A percentile compares a stretch with the other conserved stretches of the same genome.
Evolutionary conservation across 2,888 invertebrate species (phyloP).

Genomic region (Volucella inflata): DNA sequence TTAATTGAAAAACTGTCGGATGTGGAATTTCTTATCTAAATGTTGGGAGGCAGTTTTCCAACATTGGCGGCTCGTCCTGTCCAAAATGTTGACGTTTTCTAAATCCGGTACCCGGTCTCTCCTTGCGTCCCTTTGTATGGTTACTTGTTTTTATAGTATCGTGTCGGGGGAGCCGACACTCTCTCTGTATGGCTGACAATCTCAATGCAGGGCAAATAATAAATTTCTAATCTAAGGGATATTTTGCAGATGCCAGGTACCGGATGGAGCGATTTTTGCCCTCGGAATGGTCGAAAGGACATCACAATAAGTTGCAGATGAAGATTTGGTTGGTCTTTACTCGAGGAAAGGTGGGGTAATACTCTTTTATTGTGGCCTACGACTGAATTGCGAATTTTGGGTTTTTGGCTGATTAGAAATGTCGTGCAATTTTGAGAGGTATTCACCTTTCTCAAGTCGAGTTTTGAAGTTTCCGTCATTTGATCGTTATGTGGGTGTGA

Average conservation of each 20-base stretch:
- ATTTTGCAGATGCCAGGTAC: slow-evolving; percentile 59
- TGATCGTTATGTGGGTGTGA: background rate
- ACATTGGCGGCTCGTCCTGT: slow-evolving; percentile 55
- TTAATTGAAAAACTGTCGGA: slow-evolving; percentile 76
- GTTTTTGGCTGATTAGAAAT: slow-evolving; percentile 20
- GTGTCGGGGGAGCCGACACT: slow-evolving; percentile 12
- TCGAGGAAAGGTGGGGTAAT: slow-evolving; percentile 21
- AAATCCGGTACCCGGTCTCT: slow-evolving; percentile 64
- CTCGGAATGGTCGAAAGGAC: slow-evolving; percentile 9
- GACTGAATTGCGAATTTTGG: background rate
- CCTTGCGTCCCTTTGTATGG: slow-evolving; percentile 44
- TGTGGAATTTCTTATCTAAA: slow-evolving; percentile 75
- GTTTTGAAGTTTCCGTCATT: slow-evolving; percentile 8
- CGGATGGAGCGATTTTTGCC: slow-evolving; percentile 48
- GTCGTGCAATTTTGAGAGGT: background rate
- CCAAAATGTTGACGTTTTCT: slow-evolving; percentile 75
- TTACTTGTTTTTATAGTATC: slow-evolving; percentile 41
- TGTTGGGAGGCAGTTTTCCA: slow-evolving; percentile 70
- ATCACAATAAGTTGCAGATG: slow-evolving; percentile 21
- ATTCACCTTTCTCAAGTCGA: background rate
- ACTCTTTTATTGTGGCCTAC: slow-evolving; percentile 29
- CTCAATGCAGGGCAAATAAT: slow-evolving; percentile 42
- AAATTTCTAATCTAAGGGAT: slow-evolving; percentile 69
- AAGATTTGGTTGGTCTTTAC: slow-evolving; percentile 14
- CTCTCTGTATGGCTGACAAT: slow-evolving; percentile 27